Percentiles rank a stretch among this genome's conserved stretches.
These are phyloP conservation scores for Thalassaphorura encarpata DNA, from an alignment of 1,140 invertebrate species.

Conservation along the genomic window DNA sequence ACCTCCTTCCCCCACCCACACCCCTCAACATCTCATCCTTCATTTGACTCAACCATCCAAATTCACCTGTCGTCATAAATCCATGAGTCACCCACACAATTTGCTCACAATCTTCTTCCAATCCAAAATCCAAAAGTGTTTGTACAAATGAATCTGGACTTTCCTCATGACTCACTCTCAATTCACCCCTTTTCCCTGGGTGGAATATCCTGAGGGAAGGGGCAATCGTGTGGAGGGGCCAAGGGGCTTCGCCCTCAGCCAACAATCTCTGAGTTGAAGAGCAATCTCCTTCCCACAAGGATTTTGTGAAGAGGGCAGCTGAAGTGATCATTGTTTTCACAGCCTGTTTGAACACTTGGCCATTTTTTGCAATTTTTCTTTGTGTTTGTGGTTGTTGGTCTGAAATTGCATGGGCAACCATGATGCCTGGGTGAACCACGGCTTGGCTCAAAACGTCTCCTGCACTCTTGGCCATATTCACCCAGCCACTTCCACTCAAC, in stretches of 20 bases:
- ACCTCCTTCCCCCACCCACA: background rate
- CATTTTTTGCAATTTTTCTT: background rate
- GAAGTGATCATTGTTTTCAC: background rate
- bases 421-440: background rate
- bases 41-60: background rate
- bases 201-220: background rate
- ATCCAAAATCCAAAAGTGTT: background rate
- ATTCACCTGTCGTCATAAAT: background rate
- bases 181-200: background rate
- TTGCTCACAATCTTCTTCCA: background rate
- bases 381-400: background rate
- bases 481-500: background rate
- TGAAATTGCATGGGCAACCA: background rate
- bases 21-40: background rate
- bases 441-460: background rate
- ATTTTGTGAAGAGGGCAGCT: background rate
- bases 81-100: background rate
- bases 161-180: background rate
- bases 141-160: background rate
- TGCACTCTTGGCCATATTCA: background rate
- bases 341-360: background rate
- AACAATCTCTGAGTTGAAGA: background rate
- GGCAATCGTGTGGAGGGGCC: background rate
- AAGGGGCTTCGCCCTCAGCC: background rate
- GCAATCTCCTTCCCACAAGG: background rate